Base-by-base conservation (phyloP, 2,113 vertebrate genomes). In the Hydrochoerus hydrochaeris region DNA sequence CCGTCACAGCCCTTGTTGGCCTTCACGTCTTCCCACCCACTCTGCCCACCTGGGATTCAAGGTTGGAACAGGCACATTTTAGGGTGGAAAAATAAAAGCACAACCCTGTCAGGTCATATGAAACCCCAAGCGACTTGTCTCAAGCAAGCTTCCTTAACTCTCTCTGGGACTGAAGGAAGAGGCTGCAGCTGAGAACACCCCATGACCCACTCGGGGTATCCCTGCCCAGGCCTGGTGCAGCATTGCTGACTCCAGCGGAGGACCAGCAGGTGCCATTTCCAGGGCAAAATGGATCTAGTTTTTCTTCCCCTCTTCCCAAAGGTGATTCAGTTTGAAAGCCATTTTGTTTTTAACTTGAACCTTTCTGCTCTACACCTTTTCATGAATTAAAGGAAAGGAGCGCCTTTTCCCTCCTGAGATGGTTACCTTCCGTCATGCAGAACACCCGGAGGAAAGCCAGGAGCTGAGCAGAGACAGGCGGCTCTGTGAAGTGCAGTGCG, bases 361-460 rank as follows among this genome's bases (percentile, higher is more conserved):
- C 4, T 35, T 57, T 85, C 52, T 30, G 57, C 38, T 93, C 97
- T 58, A 54, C 7, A 77, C 49, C 2, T 35, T 57, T 69, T 38
- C n/a, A 73, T 44, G 88, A 91, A 65, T 32, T 44, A 90, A n/a
- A 8, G n/a, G 3, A 7, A 41, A 80, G 3, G 26, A 71, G 10
- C 24, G 6, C 7, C 35, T 28, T 35, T 65, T 67, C 12, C 1
- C 46, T 71, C 44, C 52, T n/a, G 67, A 83, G 94, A 93, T 58
- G 26, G 89, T 38, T 98, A 99, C 99, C 99, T 98, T 99, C 99
- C 0, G 98, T 99, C 99, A 99, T 99, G 98, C 99, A 99, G 99
- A 99, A 99, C 11, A 99, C 99, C 65, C 99, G 98, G 62, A 99
- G 99, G 96, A 99, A 99, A 97, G 99, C 99, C 94, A 99, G 98